Conservation (phyloP, 1,140 invertebrate genomes). For the Rhagoletis pomonella region DNA sequence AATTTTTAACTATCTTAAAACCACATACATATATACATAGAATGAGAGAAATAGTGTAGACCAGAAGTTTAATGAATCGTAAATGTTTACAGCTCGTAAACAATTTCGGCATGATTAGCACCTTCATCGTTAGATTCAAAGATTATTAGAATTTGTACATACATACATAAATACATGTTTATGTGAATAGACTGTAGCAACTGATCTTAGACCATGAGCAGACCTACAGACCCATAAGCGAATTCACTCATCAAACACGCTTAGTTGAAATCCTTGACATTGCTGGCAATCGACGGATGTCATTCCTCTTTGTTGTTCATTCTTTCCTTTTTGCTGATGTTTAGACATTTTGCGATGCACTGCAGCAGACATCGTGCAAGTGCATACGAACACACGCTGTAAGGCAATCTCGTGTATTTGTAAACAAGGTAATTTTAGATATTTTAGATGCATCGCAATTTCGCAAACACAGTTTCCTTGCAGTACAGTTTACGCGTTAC, state of each 20-base stretch:
- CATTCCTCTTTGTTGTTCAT: constrained; percentile 34
- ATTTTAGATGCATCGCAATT: constrained; percentile 17
- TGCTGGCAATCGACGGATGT: constrained; percentile 45
- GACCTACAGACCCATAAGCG: neutral
- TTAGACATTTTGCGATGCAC: constrained; percentile 15
- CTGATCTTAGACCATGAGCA: neutral
- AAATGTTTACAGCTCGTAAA: neutral
- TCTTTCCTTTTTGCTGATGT: neutral
- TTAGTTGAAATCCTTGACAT: constrained; percentile 52
- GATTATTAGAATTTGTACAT: neutral
- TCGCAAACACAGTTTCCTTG: neutral
- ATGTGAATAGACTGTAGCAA: neutral
- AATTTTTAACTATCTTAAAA: no score
- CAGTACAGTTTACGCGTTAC: neutral
- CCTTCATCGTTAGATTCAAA: neutral
- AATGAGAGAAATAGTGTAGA: no score
- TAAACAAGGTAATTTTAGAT: neutral
- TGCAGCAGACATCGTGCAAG: neutral
- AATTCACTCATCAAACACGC: constrained; percentile 6
- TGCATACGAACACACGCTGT: neutral
- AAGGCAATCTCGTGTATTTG: neutral
- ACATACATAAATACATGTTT: neutral
- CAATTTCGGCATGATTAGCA: neutral
- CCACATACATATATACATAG: no score
- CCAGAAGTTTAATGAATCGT: constrained; percentile 12